Conservation (phyloP, 1,140 invertebrate species). For the Papilio xuthus region DNA sequence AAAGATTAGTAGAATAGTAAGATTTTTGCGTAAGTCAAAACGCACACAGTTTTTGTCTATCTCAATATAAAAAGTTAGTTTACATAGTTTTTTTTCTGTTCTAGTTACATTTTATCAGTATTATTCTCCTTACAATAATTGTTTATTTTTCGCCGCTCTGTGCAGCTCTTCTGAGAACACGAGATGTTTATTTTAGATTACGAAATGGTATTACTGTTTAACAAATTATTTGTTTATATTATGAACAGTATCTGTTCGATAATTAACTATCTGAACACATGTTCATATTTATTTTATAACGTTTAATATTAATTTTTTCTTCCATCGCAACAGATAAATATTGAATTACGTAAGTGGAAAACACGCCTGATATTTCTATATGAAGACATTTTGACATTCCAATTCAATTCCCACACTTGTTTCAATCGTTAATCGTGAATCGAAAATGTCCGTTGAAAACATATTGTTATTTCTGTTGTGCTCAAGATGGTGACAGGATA, state of each 20-base stretch:
- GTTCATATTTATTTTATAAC: constrained; percentile 1
- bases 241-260: constrained; percentile 4
- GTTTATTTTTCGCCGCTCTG: constrained; percentile 30
- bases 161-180: constrained; percentile 19
- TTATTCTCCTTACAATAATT: constrained; percentile 23
- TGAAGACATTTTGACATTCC: not conserved
- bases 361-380: not conserved
- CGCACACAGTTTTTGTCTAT: not conserved
- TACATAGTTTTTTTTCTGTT: not conserved
- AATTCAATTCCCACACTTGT: not conserved
- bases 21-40: too few relatives aligned
- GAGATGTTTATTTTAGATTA: constrained; percentile 39
- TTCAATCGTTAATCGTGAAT: not conserved
- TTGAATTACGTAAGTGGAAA: not conserved
- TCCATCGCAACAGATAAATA: not conserved
- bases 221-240: constrained; percentile 8
- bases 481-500: too few relatives aligned
- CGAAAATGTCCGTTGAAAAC: too few relatives aligned
- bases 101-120: constrained; percentile 16
- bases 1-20: too few relatives aligned
- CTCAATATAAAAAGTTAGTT: not conserved
- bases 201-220: constrained; percentile 29
- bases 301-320: not conserved
- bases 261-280: constrained; percentile 9
- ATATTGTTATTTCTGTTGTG: too few relatives aligned